Base-by-base conservation (phyloP, 2,888 invertebrate genomes). In the Oxytorus armatus region DNA sequence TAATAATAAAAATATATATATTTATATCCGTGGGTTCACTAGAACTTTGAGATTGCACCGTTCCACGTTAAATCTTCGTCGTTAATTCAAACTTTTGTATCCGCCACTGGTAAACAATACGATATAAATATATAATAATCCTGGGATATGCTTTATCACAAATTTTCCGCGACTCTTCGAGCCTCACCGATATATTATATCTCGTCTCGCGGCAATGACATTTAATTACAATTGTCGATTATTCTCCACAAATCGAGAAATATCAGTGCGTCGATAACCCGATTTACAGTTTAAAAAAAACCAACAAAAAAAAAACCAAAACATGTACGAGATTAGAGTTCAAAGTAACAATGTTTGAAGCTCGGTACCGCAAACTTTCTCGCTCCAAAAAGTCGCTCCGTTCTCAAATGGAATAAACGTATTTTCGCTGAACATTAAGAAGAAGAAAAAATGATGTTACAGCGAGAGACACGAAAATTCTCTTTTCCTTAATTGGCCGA, bases 1-100 rank as follows among this genome's bases (percentile, higher is more conserved):
- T 39, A 42, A 39, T 47, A 42, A 36, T 29, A 63, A 14, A 63
- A 16, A 11, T 16, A 55, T 25, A 18, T 7, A 18, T 29, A 63
- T 66, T 21, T 65, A 42, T 72, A 72, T 73, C 51, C 73, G 73
- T 25, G 70, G n/a, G 25, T 57, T 77, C 79, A 76, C 79, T 80
- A 80, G 79, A 80, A 80, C 59, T 76, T 76, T 72, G 53, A 80
- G 49, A 80, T 80, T 80, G 79, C 79, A 80, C 77, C 66, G 79
- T 72, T 79, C 70, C 70, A 66, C 69, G 57, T 74, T 57, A 14
- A 55, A 68, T 57, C 59, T 59, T 44, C 44, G 57, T 72, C 23
- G 53, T 44, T 16, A 36, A n/a, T n/a, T n/a, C n/a, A 21, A 33
- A 33, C 29, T 11, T 57, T 23, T 66, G 10, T 10, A 11, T 44